Evolutionary conservation across 2,797 vertebrate species (phyloP), one percentile per base, ranked within the genome.

Genomic region (Melanotaenia nigrans): DNA sequence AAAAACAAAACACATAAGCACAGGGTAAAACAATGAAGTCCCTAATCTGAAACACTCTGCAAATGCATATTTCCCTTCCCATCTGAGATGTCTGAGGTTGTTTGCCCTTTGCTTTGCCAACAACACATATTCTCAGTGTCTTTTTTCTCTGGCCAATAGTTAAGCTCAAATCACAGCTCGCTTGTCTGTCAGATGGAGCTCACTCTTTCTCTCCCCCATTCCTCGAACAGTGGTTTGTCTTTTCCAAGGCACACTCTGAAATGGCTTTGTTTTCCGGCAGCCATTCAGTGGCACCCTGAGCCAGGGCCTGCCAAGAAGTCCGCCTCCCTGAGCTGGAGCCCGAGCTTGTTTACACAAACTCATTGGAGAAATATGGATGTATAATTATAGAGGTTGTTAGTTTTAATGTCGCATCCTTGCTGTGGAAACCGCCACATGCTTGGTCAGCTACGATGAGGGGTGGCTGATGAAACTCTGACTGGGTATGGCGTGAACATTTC

Each of bases 351-450:
- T 93, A 91, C 90, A 89, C 88, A 93, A 92, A 92, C 89, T 92
- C 92, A 92, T 91, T 64, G 78, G 79, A 91, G 90, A 92, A 92
- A 91, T 93, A 92, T 92, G 90, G 89, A 89, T 85, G 84, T 87
- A 78, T 92, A 93, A 93, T 93, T 93, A 92, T 87, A 88, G 90
- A 86, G 87, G 88, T 72, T 89, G 87, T 93, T 91, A 87, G 90
- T 87, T 92, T 92, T 90, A 92, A 91, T 90, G 90, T 91, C 67
- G 75, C 87, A 87, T 91, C 86, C 81, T 90, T 33, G 78, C 85
- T 57, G 76, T 88, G 89, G 87, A 90, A 90, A 90, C 84, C 89
- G 62, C 89, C 78, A 76, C 75, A 83, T 87, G 91, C 91, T 91
- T 83, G 85, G 87, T 89, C 86, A 89, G 87, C 87, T 83, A 25